phyloP scores from a whole-genome alignment of 2,113 vertebrate genomes.

The Microcebus lehilahytsara region DNA sequence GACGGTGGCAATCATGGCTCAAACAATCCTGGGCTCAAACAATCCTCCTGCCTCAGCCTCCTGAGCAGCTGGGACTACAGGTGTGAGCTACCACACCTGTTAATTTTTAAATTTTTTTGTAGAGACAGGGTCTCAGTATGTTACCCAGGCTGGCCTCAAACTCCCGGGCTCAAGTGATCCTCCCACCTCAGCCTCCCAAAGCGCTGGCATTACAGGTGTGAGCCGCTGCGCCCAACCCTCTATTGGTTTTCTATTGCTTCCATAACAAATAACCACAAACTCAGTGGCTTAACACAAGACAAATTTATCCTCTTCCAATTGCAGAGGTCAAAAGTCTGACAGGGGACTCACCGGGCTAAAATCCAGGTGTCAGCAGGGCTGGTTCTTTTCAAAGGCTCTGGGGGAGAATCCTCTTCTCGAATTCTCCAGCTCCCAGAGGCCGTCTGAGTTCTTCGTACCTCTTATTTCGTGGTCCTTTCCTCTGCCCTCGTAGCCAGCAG shows the following conservation, averaged over 20 bases:
- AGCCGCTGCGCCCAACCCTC: no score
- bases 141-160: no score
- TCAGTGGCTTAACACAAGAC: neutral
- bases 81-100: no score
- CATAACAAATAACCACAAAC: neutral
- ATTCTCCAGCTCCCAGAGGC: neutral
- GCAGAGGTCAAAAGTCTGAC: neutral
- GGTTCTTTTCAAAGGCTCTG: neutral
- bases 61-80: no score
- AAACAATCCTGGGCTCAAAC: no score
- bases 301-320: rapidly evolving
- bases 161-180: no score
- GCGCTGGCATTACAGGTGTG: no score
- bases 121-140: no score
- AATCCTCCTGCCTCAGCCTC: no score
- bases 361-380: neutral
- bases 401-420: neutral
- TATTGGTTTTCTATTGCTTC: neutral
- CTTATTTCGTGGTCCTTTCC: neutral
- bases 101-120: no score
- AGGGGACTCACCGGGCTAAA: rapidly evolving
- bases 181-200: no score
- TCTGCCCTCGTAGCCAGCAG: neutral
- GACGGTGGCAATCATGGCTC: no score
- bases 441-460: rapidly evolving